Evolutionary conservation across 1,140 invertebrate species (phyloP).

Genomic region (Drosophila oshimai): DNA sequence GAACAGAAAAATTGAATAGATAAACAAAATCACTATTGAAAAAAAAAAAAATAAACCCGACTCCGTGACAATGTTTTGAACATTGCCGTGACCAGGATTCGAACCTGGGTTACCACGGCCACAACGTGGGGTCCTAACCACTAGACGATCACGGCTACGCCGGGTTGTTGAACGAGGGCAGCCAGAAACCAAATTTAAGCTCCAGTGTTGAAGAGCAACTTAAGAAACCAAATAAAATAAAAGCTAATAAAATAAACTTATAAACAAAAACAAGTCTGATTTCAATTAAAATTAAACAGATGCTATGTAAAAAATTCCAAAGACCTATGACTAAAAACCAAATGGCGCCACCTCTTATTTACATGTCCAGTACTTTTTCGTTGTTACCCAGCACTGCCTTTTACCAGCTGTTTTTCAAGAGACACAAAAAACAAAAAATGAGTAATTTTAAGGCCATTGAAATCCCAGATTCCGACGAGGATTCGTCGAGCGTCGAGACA

Average conservation of each 20-base stretch:
- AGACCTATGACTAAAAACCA: not conserved
- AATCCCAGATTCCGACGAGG: slow-evolving; percentile 66
- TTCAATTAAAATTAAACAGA: not conserved
- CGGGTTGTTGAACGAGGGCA: not conserved
- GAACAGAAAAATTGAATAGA: too few species aligned
- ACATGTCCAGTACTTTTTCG: not conserved
- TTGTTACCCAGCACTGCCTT: not conserved
- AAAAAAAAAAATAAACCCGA: slow-evolving; percentile 28
- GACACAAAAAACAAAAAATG: slow-evolving; percentile 4
- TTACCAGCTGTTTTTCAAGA: not conserved
- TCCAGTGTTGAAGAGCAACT: not conserved
- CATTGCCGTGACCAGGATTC: slow-evolving; percentile 91
- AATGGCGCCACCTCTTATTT: not conserved
- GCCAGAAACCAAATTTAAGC: slow-evolving; percentile 37
- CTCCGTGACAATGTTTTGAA: slow-evolving; percentile 76
- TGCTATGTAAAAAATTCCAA: not conserved
- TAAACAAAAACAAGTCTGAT: not conserved
- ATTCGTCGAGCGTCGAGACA: not conserved
- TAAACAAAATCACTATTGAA: too few species aligned
- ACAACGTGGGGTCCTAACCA: slow-evolving; percentile 8
- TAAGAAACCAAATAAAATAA: too few species aligned
- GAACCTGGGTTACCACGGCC: slow-evolving; percentile 84
- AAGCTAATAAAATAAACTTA: not conserved
- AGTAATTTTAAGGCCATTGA: slow-evolving; percentile 36
- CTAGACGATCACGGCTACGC: slow-evolving; percentile 1